Conservation (phyloP, 1,140 invertebrate species). For the Mycetomoellerius zeteki region DNA sequence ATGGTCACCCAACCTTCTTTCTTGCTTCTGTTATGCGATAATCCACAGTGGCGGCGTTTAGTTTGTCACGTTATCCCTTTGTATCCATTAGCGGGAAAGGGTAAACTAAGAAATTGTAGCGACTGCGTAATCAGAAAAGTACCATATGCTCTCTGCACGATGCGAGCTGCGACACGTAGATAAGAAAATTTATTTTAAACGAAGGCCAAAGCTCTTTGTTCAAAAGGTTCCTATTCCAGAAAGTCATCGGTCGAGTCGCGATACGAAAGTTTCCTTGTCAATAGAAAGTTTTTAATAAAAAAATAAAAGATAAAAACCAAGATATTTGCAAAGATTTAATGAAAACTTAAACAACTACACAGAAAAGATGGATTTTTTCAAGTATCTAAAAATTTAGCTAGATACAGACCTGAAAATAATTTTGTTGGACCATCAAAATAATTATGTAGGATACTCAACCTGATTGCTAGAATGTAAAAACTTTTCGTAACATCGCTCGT, state of each 20-base stretch:
- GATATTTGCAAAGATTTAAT: neutral
- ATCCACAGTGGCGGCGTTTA: slow-evolving; percentile 64
- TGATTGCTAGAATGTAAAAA: too few species aligned
- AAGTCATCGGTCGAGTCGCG: neutral
- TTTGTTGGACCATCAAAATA: too few species aligned
- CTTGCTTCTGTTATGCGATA: slow-evolving; percentile 77
- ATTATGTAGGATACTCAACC: too few species aligned
- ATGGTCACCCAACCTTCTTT: slow-evolving; percentile 69
- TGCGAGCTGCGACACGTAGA: neutral
- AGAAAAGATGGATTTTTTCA: too few species aligned
- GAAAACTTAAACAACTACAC: too few species aligned
- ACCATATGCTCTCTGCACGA: slow-evolving; percentile 48
- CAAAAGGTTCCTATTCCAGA: neutral
- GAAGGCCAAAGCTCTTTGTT: slow-evolving; percentile 68
- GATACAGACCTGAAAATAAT: too few species aligned
- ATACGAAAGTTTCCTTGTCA: neutral
- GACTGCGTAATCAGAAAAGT: slow-evolving; percentile 66
- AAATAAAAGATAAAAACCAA: neutral
- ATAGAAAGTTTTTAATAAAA: neutral
- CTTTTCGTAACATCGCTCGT: too few species aligned
- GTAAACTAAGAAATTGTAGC: slow-evolving; percentile 73
- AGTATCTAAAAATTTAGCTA: too few species aligned
- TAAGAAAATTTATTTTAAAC: slow-evolving; percentile 68
- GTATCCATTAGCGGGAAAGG: slow-evolving; percentile 71
- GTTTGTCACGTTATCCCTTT: slow-evolving; percentile 61